A percentile compares a stretch with the other conserved stretches of the same genome.
Conservation (phyloP, 2,888 invertebrate genomes). For the Ochlodes sylvanus region DNA sequence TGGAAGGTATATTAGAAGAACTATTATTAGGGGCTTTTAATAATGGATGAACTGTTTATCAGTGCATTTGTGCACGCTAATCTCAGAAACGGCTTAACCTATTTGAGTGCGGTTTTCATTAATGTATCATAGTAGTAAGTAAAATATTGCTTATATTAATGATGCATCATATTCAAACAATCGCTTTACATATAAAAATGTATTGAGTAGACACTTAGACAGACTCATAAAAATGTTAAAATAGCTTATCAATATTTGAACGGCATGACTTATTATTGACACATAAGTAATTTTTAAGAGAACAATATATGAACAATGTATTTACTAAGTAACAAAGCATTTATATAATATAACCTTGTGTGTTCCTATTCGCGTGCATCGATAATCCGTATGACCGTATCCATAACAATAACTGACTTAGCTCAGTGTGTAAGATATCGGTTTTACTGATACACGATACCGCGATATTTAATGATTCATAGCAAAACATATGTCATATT, state of each 20-base stretch:
- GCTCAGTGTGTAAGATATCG: slow-evolving; percentile 11
- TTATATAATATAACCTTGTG: slow-evolving; percentile 13
- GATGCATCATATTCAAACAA: no score
- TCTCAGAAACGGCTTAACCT: no score
- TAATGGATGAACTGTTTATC: no score
- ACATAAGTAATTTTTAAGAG: slow-evolving; percentile 7
- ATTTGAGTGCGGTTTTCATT: no score
- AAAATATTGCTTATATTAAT: no score
- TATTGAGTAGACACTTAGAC: no score
- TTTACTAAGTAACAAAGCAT: slow-evolving; percentile 9
- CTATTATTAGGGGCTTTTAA: no score
- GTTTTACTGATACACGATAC: slow-evolving; percentile 6
- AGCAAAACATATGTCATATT: slow-evolving; percentile 12
- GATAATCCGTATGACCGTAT: slow-evolving; percentile 8
- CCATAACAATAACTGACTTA: slow-evolving; percentile 6
- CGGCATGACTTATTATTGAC: not conserved
- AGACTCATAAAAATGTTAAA: no score
- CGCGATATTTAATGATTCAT: slow-evolving; percentile 20
- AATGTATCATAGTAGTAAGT: no score
- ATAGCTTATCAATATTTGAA: not conserved
- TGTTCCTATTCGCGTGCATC: slow-evolving; percentile 7
- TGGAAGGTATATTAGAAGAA: no score
- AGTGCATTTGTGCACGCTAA: no score
- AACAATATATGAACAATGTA: not conserved
- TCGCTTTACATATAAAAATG: no score